Conservation (phyloP, 2,113 vertebrate species). For the Aviceda subcristata region DNA sequence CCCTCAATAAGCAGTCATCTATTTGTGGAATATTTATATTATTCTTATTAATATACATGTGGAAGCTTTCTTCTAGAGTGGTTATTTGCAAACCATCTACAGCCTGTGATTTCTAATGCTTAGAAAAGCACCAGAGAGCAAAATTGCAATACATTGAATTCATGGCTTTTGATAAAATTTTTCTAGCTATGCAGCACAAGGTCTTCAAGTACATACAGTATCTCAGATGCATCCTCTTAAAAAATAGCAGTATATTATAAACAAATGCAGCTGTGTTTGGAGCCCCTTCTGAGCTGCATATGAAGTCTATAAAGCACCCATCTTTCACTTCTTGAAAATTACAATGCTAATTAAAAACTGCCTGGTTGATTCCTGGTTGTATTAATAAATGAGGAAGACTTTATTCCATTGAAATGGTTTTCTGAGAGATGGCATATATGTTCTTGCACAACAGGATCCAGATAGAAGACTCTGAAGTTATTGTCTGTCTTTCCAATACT, state of each 20-base stretch:
- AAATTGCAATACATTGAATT: constrained; percentile 69
- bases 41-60: constrained; percentile 25
- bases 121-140: constrained; percentile 64
- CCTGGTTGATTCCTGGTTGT: neutral
- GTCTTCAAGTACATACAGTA: constrained; percentile 58
- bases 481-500: constrained; percentile 32
- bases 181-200: constrained; percentile 52
- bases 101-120: constrained; percentile 47
- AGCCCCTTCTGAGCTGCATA: constrained; percentile 71
- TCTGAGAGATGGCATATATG: constrained; percentile 16
- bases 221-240: constrained; percentile 55
- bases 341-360: constrained; percentile 54
- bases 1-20: neutral
- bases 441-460: constrained; percentile 26
- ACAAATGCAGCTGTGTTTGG: neutral
- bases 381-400: constrained; percentile 43
- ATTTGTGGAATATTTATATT: constrained; percentile 42
- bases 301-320: constrained; percentile 59
- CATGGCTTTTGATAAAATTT: constrained; percentile 71
- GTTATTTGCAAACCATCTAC: constrained; percentile 71
- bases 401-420: constrained; percentile 27
- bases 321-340: constrained; percentile 49
- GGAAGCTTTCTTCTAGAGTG: neutral
- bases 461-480: constrained; percentile 24
- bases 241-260: constrained; percentile 55